Evolutionary conservation across 2,113 vertebrate species (phyloP).

Genomic region (Indicator maculatus): DNA sequence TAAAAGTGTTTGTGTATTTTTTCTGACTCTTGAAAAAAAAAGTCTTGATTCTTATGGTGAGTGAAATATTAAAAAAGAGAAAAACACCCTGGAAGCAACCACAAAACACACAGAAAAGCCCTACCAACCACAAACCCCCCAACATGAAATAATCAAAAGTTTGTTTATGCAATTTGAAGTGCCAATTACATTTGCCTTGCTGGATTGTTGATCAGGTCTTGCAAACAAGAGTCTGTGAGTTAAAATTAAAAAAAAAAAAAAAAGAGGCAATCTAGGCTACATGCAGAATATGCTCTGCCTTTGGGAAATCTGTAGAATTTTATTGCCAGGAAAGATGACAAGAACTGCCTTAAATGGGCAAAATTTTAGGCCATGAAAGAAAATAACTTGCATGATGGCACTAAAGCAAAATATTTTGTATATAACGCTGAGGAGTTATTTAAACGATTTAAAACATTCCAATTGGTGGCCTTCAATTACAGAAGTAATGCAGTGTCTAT

Average conservation of each 20-base stretch:
- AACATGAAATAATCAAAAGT: neutral
- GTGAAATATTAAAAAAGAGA: neutral
- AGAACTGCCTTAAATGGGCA: neutral
- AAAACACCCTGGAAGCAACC: neutral
- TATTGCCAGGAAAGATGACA: neutral
- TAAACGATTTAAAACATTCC: constrained; percentile 23
- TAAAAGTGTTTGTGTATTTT: neutral
- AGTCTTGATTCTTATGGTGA: neutral
- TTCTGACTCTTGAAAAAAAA: neutral
- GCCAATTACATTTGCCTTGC: neutral
- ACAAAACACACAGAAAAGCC: fast-evolving
- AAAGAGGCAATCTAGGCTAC: neutral
- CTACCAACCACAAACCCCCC: neutral
- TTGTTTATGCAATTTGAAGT: neutral
- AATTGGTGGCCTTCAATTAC: neutral
- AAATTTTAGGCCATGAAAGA: neutral
- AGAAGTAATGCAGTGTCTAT: constrained; percentile 1
- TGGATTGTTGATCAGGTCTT: neutral
- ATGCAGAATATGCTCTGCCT: neutral
- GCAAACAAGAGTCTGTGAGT: neutral
- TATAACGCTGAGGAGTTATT: constrained; percentile 15
- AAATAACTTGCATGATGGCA: neutral
- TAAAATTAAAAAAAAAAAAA: neutral
- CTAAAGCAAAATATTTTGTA: neutral
- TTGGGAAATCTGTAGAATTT: neutral